Base-by-base conservation (phyloP, 2,888 invertebrate genomes). In the Chouioia cunea region DNA sequence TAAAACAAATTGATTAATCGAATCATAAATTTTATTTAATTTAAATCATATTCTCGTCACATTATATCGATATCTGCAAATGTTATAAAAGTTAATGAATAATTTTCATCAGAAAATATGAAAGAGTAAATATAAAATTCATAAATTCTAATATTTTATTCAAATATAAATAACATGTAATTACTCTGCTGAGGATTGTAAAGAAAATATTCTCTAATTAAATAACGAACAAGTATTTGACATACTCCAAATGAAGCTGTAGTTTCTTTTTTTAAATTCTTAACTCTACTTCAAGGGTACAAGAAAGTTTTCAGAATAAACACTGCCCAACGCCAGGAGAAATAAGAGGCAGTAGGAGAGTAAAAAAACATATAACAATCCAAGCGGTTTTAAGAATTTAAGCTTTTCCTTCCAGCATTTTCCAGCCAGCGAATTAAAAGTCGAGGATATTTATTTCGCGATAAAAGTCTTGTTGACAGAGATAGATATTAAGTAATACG, bases 381-480 rank as follows among this genome's bases (percentile, higher is more conserved):
- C 63, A 14, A 2, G 22, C 14, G 64, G 64, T 44, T 71, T 59
- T 58, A 67, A 66, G 57, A 66, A 58, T 54, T 71, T 62, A 46
- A 70, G 65, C 65, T 65, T 10, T 36, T 44, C 27, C 46, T 44
- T 58, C 16, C 48, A 54, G 59, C 64, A 50, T 64, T 63, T 59
- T 71, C 63, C 66, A 67, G 52, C 59, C 50, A 50, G 12, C 10
- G 64, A 71, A 71, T 71, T 67, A 71, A 67, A 63, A 67, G 56
- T 71, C 67, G 54, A 68, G 67, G 64, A 68, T 68, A 64, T 48
- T 65, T 47, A 57, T 27, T 15, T 18, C 27, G n/a, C 22, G 22
- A 50, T 58, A 22, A 65, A 65, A 50, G 50, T 36, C 43, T 57
- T 57, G 52, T 48, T 57, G 47, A 64, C 56, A 27, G 36, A 36